These are phyloP conservation scores for Chrosomus eos DNA, from an alignment of 2,797 vertebrate genomes.

Conservation along the genomic window DNA sequence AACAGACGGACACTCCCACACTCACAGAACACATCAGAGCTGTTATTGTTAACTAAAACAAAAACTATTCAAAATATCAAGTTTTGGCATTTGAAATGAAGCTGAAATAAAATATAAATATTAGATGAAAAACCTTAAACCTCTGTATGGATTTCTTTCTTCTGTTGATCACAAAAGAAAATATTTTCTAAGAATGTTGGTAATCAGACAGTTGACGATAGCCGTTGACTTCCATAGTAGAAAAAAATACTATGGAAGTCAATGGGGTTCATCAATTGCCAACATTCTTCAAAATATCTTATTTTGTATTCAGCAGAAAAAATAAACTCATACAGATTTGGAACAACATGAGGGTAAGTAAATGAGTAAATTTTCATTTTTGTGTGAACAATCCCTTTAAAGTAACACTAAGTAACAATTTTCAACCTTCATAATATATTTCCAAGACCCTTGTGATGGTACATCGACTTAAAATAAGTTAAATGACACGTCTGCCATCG, in stretches of 20 bases:
- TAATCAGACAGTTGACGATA: not conserved
- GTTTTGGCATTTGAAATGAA: not conserved
- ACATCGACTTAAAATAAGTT: too few relatives aligned
- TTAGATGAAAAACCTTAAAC: not conserved
- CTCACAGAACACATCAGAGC: conserved; percentile 37
- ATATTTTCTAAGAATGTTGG: not conserved
- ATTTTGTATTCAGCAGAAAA: not conserved
- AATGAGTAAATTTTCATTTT: too few relatives aligned
- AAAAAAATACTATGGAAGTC: not conserved
- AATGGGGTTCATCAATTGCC: not conserved
- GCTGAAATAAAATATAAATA: not conserved
- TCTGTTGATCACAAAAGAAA: not conserved
- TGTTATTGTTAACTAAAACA: not conserved
- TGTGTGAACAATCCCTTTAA: not conserved
- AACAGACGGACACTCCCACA: conserved; percentile 64
- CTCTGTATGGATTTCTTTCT: not conserved
- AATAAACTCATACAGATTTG: not conserved
- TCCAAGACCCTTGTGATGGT: too few relatives aligned
- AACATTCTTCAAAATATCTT: not conserved
- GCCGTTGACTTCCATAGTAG: not conserved
- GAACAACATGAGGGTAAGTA: not conserved
- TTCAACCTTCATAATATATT: too few relatives aligned
- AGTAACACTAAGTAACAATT: too few relatives aligned
- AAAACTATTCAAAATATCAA: not conserved
- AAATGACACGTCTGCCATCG: too few relatives aligned